Evolutionary conservation across 64 coral and sea anemone species (phyloP).

Genomic region (Stichodactyla helianthus): DNA sequence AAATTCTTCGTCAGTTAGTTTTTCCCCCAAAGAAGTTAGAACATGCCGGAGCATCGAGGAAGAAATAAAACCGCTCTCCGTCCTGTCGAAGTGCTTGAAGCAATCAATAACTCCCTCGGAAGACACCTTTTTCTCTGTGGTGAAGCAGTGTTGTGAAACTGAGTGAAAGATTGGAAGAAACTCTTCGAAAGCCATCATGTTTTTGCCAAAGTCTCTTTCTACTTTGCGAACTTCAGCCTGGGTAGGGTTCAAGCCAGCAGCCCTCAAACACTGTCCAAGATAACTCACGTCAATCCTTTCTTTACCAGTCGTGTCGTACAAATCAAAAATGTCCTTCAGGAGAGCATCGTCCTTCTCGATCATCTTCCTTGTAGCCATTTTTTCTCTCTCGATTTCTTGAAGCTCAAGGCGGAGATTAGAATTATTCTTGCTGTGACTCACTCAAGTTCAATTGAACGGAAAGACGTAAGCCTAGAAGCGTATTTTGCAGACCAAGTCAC

Average conservation of each 20-base stretch:
- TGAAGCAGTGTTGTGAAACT: conserved; percentile 53
- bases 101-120: conserved; percentile 88
- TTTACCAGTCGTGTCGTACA: conserved; percentile 85
- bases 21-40: conserved; percentile 90
- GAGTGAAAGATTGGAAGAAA: conserved; percentile 92
- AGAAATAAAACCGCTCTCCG: conserved; percentile 63
- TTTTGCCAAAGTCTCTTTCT: conserved; percentile 74
- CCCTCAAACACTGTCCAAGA: conserved; percentile 76
- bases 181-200: conserved; percentile 71
- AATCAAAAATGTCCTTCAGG: conserved; percentile 84
- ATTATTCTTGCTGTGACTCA: not conserved
- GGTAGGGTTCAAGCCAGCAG: conserved; percentile 83
- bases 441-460: not conserved
- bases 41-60: conserved; percentile 79
- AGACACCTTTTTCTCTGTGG: conserved; percentile 47
- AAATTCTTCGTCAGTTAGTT: conserved; percentile 81
- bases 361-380: conserved; percentile 33
- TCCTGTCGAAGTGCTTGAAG: conserved; percentile 87
- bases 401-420: not conserved
- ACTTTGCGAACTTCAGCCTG: conserved; percentile 89
- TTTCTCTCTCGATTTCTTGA: not conserved
- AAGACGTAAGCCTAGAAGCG: conserved; percentile 7
- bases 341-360: conserved; percentile 65
- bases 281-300: conserved; percentile 66
- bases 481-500: not conserved